Evolutionary conservation across 2,797 vertebrate genomes (phyloP).

Genomic region (Taeniopygia guttata): DNA sequence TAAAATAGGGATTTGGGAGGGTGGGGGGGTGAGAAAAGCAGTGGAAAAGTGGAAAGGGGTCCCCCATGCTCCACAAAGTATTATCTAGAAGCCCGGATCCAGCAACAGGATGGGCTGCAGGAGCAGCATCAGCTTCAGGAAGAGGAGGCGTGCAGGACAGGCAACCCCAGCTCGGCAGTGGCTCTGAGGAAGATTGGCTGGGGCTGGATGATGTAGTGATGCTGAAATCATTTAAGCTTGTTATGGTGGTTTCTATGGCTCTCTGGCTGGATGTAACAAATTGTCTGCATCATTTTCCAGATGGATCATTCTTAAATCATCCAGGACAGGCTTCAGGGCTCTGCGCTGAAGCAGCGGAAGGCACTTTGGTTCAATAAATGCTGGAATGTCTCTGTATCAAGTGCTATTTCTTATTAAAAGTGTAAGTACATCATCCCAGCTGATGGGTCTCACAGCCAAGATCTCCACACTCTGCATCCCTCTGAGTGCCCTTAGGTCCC

Average conservation of each 20-base stretch:
- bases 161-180: neutral
- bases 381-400: constrained; percentile 12
- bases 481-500: neutral
- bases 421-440: neutral
- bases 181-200: neutral
- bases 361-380: constrained; percentile 32
- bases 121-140: neutral
- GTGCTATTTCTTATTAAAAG: constrained; percentile 41
- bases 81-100: neutral
- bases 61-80: neutral
- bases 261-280: constrained; percentile 59
- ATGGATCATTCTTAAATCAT: constrained; percentile 62
- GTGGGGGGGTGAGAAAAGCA: neutral
- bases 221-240: constrained; percentile 58
- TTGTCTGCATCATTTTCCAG: constrained; percentile 61
- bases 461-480: neutral
- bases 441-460: neutral
- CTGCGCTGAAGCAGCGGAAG: neutral
- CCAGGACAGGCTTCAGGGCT: constrained; percentile 47
- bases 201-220: constrained; percentile 33
- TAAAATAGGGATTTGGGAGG: neutral
- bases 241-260: constrained; percentile 57
- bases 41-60: neutral
- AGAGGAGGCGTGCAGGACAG: neutral
- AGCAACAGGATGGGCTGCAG: neutral